These are phyloP conservation scores for Rhinoptilus africanus DNA, from an alignment of 2,113 vertebrate species.

Conservation along the genomic window DNA sequence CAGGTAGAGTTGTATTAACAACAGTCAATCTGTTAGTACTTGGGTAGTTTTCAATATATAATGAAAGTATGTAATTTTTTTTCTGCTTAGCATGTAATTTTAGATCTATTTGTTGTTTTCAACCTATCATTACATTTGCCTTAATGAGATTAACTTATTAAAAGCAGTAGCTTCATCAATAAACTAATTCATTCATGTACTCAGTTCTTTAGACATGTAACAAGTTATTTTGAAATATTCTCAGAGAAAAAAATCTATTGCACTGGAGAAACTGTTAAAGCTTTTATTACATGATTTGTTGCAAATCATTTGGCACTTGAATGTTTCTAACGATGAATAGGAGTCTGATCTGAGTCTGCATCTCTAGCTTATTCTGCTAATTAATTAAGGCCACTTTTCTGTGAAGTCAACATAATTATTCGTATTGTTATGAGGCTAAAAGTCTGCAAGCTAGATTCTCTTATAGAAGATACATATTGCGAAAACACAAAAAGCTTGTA, in stretches of 20 bases:
- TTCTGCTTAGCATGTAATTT: neutral
- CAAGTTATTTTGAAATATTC: neutral
- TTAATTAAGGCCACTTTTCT: neutral
- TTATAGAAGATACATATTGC: neutral
- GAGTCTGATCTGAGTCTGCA: neutral
- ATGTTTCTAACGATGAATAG: neutral
- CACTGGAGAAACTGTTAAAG: neutral
- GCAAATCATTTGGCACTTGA: neutral
- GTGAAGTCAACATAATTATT: neutral
- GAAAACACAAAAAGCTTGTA: neutral
- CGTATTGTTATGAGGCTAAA: neutral
- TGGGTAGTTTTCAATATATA: neutral
- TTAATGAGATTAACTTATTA: neutral
- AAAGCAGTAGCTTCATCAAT: neutral
- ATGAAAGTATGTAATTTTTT: neutral
- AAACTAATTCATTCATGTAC: neutral
- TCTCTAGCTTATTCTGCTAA: neutral
- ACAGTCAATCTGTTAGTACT: neutral
- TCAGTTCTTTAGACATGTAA: neutral
- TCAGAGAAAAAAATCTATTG: neutral
- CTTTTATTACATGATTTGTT: neutral
- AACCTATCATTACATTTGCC: neutral
- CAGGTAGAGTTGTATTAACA: neutral
- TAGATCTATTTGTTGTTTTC: neutral
- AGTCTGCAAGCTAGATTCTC: neutral